Evolutionary conservation across 2,888 invertebrate species (phyloP).

Genomic region (Strigamia crassipes): DNA sequence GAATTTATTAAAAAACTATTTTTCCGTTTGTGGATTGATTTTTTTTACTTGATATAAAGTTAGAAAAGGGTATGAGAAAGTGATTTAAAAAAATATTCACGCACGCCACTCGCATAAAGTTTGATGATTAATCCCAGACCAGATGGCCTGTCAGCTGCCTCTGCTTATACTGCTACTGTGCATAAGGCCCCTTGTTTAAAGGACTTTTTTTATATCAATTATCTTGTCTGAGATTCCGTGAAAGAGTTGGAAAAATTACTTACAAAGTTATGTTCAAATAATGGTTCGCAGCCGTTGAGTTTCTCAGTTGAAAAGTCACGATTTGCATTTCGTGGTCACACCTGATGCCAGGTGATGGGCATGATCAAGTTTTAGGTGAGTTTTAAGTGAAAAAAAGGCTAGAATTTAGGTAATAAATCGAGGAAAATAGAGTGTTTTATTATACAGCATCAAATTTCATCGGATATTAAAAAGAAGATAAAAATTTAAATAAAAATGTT

Average conservation of each 20-base stretch:
- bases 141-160: constrained; percentile 42
- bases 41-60: constrained; percentile 20
- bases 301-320: constrained; percentile 25
- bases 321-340: constrained; percentile 10
- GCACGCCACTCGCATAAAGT: constrained; percentile 38
- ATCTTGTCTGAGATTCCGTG: constrained; percentile 38
- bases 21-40: not conserved
- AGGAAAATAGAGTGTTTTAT: constrained; percentile 38
- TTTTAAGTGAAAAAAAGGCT: constrained; percentile 22
- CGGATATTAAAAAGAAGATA: not conserved
- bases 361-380: constrained; percentile 35
- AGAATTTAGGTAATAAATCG: constrained; percentile 17
- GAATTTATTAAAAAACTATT: not conserved
- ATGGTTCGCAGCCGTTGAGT: not conserved
- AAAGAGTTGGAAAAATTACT: constrained; percentile 37
- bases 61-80: constrained; percentile 35
- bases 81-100: constrained; percentile 35
- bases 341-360: constrained; percentile 36
- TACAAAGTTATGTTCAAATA: not conserved
- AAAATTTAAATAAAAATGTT: constrained; percentile 10
- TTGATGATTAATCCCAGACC: constrained; percentile 40
- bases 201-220: constrained; percentile 2
- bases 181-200: not conserved
- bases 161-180: constrained; percentile 25
- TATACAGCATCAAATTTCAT: constrained; percentile 2